Evolutionary conservation across 1,140 invertebrate genomes (phyloP), one percentile per base, ranked within the genome.

Genomic region (Drosophila carrolli): DNA sequence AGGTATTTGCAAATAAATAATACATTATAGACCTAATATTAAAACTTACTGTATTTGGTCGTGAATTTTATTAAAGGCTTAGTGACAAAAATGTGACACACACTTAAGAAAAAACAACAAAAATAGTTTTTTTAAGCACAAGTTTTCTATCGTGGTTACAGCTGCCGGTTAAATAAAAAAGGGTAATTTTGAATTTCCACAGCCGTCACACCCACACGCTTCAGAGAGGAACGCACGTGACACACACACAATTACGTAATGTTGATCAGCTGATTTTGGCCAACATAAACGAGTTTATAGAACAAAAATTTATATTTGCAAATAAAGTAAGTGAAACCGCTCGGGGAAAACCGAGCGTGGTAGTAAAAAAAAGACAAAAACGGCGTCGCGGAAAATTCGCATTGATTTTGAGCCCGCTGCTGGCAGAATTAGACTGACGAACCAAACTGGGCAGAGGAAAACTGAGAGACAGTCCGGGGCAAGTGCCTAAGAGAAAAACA

Each of bases 161-260:
- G 29, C 32, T 65, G 44, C 59, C 60, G 60, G 63, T 44, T 19
- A 16, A 16, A 46, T 66, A 40, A 57, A 19, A 44, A 51, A 32
- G 32, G 29, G 43, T 53, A 73, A 55, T 55, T 47, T 67, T 27
- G 14, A 32, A 58, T 27, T 58, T 51, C 14, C 59, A 40, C 29
- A 32, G 29, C 6, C 29, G 29, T 32, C 29, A 32, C 29, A 32
- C 29, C 29, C 29, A 48, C 56, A 38, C n/a, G 10, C 11, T 40
- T 43, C 10, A 14, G 27, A 60, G 55, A 53, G 32, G n/a, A 43
- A 73, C 32, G 51, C 62, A 73, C 66, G 74, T 67, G 72, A 60
- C 60, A 53, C 57, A 43, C 55, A 44, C 23, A 56, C 43, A 68
- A 88, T 86, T 86, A 86, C 82, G 83, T 86, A 86, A 86, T 72